A percentile compares a stretch with the other conserved stretches of the same genome.
These are phyloP conservation scores for Hemiprocne comata DNA, from an alignment of 2,113 vertebrate genomes.

Conservation along the genomic window DNA sequence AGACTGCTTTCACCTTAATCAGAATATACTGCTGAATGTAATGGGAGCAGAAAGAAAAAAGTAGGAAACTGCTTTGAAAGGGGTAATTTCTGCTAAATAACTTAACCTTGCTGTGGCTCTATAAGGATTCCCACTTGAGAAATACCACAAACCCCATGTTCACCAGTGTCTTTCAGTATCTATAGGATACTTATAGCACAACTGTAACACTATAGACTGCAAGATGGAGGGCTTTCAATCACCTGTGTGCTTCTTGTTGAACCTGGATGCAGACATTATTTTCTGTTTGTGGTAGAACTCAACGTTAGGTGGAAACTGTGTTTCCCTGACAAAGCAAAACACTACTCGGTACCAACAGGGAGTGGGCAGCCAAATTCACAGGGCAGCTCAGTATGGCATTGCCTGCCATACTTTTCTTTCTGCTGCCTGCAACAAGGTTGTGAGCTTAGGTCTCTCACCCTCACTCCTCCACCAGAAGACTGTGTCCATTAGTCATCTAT, in stretches of 20 bases:
- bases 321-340: neutral
- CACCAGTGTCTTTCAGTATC: neutral
- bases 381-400: neutral
- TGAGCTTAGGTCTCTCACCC: neutral
- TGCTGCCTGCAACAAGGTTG: neutral
- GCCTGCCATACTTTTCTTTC: neutral
- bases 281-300: neutral
- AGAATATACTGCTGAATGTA: neutral
- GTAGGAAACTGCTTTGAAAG: neutral
- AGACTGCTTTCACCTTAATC: neutral
- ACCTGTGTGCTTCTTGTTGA: neutral
- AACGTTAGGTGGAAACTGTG: neutral
- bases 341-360: neutral
- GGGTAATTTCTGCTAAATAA: neutral
- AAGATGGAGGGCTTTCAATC: neutral
- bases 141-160: neutral
- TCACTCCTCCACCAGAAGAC: neutral
- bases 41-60: neutral
- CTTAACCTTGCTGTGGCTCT: neutral
- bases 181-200: neutral
- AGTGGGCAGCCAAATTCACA: neutral
- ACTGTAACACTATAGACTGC: neutral
- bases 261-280: neutral
- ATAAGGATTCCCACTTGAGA: neutral
- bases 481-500: slow-evolving; percentile 5